These are phyloP conservation scores for Conus canariensis DNA, from an alignment of 2,888 invertebrate species.

Conservation along the genomic window DNA sequence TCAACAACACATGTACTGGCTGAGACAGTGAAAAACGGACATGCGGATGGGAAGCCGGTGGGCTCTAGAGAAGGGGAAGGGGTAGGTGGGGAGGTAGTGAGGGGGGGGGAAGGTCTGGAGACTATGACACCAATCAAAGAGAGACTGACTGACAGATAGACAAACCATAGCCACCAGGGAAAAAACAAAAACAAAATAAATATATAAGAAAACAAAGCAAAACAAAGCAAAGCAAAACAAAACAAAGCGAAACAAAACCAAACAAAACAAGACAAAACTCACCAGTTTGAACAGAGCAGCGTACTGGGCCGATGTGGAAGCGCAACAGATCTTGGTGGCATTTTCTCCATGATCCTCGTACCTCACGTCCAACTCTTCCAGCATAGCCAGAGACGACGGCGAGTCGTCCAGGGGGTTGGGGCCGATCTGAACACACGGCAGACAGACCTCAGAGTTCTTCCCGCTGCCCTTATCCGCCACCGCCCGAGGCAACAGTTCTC, in stretches of 20 bases:
- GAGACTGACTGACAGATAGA: too few species aligned
- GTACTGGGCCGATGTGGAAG: slow-evolving; percentile 10
- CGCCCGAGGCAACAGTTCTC: neutral
- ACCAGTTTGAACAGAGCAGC: slow-evolving; percentile 39
- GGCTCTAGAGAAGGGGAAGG: too few species aligned
- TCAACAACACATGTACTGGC: too few species aligned
- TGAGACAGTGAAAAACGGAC: too few species aligned
- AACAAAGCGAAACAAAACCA: too few species aligned
- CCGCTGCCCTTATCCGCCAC: neutral
- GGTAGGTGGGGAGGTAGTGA: too few species aligned
- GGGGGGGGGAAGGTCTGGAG: too few species aligned
- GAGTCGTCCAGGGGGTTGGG: slow-evolving; percentile 16
- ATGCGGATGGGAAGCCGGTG: too few species aligned
- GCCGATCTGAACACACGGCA: slow-evolving; percentile 37
- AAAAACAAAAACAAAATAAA: neutral
- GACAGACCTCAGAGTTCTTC: slow-evolving; percentile 8
- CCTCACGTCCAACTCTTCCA: slow-evolving; percentile 4
- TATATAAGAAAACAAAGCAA: neutral
- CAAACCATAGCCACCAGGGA: too few species aligned
- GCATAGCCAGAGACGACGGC: neutral
- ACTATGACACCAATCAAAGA: too few species aligned
- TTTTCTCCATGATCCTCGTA: neutral
- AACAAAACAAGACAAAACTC: neutral
- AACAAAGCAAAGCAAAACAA: neutral
- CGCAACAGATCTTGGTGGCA: slow-evolving; percentile 33